Conservation (phyloP, 2,113 vertebrate species). For the Addax nasomaculatus region DNA sequence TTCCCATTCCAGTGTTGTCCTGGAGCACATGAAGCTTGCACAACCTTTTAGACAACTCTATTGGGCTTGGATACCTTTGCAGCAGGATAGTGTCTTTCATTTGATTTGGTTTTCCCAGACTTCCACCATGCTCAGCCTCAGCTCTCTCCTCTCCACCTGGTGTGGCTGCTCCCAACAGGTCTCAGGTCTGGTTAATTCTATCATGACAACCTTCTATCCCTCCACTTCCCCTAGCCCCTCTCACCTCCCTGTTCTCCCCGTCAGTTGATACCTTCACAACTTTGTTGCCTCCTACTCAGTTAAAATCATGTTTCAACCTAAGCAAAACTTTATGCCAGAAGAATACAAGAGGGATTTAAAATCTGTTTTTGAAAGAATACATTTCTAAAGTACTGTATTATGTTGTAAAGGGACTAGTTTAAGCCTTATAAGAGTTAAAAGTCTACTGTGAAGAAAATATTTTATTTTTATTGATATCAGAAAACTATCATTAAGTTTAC, state of each 20-base stretch:
- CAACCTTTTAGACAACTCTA: background rate
- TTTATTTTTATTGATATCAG: background rate
- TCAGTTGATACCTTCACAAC: background rate
- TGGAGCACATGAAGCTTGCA: background rate
- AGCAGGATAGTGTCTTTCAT: background rate
- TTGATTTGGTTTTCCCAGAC: background rate
- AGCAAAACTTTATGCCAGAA: conserved; percentile 7
- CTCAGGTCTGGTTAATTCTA: background rate
- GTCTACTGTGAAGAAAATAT: background rate
- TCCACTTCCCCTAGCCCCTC: background rate
- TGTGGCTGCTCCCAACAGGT: background rate
- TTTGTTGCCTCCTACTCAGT: background rate
- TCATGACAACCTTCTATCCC: background rate
- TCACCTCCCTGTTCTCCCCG: background rate
- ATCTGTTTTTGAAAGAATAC: background rate
- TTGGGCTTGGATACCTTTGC: background rate
- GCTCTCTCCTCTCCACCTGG: background rate
- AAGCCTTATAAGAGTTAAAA: conserved; percentile 7
- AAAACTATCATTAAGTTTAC: conserved; percentile 21
- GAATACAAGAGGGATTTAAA: conserved; percentile 21
- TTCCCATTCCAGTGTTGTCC: background rate
- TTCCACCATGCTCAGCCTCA: background rate
- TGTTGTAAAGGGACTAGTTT: background rate
- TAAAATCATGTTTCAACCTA: conserved; percentile 11
- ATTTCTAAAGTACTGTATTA: conserved; percentile 1